Base-by-base conservation (phyloP, 2,797 vertebrate genomes). In the Erithacus rubecula region DNA sequence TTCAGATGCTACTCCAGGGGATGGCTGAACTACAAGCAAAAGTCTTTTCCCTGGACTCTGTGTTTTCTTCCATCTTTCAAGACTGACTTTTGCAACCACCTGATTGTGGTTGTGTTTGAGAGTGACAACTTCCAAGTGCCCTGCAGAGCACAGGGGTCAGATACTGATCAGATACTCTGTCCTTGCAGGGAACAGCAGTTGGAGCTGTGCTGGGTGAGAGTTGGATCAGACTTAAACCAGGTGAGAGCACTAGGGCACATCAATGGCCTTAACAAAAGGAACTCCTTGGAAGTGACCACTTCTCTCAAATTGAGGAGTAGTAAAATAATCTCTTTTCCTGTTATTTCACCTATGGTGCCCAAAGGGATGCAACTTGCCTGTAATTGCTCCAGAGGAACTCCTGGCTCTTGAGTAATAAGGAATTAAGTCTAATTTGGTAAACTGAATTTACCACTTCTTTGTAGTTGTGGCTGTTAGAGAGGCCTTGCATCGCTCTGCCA, bases 401-500 rank as follows among this genome's bases (percentile, higher is more conserved):
- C 47, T 93, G 62, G 30, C 49, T 95, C 58, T 83, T 71, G 55
- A 78, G 76, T 94, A 94, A 76, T 89, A 88, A 93, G 52, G 79
- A 93, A 90, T 94, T 92, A 94, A 87, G 74, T 72, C 67, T 95
- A 79, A 93, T 92, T 94, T 90, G 74, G 92, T 92, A 56, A 91
- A 77, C 72, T 91, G 74, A 91, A 85, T 91, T 94, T 92, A 89
- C 90, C 81, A 83, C 79, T 89, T 86, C 91, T 95, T 90, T 93
- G 92, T 91, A 86, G 59, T 88, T 87, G 87, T 87, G 79, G 67
- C 78, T 22, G 3, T 53, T 95, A 78, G 49, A 83, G 76, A 90
- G 55, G 51, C 56, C 32, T 79, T 76, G n/a, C 20, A 16, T 90
- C 39, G 47, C 88, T 78, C 58, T 95, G 67, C 79, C 76, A 92